Percentiles rank a stretch among this genome's conserved stretches.
Conservation (phyloP, 2,888 invertebrate genomes). For the Athalia circularis region DNA sequence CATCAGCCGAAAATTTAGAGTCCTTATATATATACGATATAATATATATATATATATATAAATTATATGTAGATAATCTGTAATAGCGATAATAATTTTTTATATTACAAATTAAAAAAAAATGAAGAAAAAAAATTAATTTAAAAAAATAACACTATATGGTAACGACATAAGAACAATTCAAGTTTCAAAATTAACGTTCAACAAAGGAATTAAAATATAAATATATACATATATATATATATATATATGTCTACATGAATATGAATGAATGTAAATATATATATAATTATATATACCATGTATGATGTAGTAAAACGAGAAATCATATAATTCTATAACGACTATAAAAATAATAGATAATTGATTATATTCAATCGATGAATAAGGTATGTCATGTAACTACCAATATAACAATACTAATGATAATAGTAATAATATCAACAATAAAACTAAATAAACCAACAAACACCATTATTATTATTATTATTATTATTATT, state of each 20-base stretch:
- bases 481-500: conserved; percentile 31
- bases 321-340: background rate
- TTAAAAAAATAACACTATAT: background rate
- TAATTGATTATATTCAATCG: background rate
- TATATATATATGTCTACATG: conserved; percentile 31
- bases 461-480: background rate
- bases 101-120: conserved; percentile 47
- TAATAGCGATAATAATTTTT: conserved; percentile 59
- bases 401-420: background rate
- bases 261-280: background rate
- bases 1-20: background rate
- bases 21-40: no score
- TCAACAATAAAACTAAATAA: conserved; percentile 20
- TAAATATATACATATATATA: conserved; percentile 32
- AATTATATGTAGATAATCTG: conserved; percentile 47
- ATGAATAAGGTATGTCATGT: background rate
- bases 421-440: conserved; percentile 14
- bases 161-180: conserved; percentile 24
- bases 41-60: conserved; percentile 30
- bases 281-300: conserved; percentile 2
- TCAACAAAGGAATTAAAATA: conserved; percentile 39
- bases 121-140: conserved; percentile 37
- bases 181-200: conserved; percentile 46
- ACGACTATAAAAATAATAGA: background rate
- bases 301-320: conserved; percentile 16